These are phyloP conservation scores for Condylura cristata DNA, from an alignment of 2,113 vertebrate genomes.

Conservation along the genomic window DNA sequence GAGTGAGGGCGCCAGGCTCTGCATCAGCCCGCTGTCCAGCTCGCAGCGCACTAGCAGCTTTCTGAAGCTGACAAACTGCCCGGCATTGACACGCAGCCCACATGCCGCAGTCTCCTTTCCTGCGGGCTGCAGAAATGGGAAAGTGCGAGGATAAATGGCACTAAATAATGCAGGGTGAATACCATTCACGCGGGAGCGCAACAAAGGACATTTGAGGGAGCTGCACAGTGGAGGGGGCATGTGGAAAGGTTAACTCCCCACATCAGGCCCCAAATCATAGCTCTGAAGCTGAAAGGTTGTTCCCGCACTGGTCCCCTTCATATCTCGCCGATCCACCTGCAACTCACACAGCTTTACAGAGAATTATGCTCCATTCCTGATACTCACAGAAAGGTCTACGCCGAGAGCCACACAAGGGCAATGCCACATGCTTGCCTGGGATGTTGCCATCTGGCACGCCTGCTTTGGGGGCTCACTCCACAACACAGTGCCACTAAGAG, in stretches of 20 bases:
- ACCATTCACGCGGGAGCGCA: neutral
- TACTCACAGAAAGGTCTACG: neutral
- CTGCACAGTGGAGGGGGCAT: neutral
- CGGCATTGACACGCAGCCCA: constrained; percentile 1
- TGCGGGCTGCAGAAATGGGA: constrained; percentile 1
- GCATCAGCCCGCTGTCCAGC: neutral
- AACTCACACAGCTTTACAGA: neutral
- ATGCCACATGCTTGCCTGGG: neutral
- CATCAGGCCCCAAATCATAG: neutral
- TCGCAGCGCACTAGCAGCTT: neutral
- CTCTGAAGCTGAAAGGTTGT: constrained; percentile 20
- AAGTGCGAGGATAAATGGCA: constrained; percentile 38
- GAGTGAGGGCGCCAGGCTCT: neutral
- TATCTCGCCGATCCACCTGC: neutral
- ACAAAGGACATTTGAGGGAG: constrained; percentile 41
- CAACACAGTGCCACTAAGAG: neutral
- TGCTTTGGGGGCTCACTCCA: neutral
- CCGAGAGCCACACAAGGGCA: constrained; percentile 13
- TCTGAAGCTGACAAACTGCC: constrained; percentile 50
- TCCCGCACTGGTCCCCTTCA: neutral
- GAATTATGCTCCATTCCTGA: neutral
- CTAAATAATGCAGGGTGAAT: constrained; percentile 55
- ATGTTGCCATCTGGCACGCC: neutral
- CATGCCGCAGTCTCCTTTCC: constrained; percentile 5
- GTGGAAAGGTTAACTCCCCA: neutral